phyloP scores from a whole-genome alignment of 2,113 vertebrate genomes.

The Leptodactylus fuscus region DNA sequence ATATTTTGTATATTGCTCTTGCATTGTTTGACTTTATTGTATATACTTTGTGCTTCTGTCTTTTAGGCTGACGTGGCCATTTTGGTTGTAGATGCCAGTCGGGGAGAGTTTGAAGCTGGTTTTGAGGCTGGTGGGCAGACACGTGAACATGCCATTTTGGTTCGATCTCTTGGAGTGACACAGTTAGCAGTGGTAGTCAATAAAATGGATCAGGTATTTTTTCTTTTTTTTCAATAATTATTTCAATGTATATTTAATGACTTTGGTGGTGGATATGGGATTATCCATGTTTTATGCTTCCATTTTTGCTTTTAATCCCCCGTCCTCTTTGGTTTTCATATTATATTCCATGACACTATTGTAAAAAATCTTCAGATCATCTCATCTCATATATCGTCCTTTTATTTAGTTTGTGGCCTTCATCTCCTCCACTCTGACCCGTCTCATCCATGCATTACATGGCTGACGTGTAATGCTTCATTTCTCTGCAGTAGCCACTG shows the following conservation, averaged over 20 bases:
- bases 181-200: conserved; percentile 95
- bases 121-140: conserved; percentile 97
- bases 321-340: no score
- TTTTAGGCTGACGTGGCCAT: conserved; percentile 93
- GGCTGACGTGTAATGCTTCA: no score
- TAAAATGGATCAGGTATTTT: conserved; percentile 96
- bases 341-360: no score
- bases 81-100: conserved; percentile 94
- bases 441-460: no score
- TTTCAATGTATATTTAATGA: not conserved
- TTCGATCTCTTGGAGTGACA: conserved; percentile 96
- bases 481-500: no score
- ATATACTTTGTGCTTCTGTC: conserved; percentile 29
- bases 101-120: conserved; percentile 96
- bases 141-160: conserved; percentile 93
- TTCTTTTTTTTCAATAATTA: not conserved
- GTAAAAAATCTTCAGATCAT: no score
- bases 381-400: no score
- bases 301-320: not conserved
- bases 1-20: not conserved
- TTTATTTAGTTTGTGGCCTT: not conserved
- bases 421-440: not conserved
- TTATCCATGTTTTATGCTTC: not conserved
- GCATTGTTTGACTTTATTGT: no score
- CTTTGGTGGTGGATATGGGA: not conserved